These are phyloP conservation scores for Ommatoiulus sabulosus DNA, from an alignment of 2,888 invertebrate species.

Conservation along the genomic window DNA sequence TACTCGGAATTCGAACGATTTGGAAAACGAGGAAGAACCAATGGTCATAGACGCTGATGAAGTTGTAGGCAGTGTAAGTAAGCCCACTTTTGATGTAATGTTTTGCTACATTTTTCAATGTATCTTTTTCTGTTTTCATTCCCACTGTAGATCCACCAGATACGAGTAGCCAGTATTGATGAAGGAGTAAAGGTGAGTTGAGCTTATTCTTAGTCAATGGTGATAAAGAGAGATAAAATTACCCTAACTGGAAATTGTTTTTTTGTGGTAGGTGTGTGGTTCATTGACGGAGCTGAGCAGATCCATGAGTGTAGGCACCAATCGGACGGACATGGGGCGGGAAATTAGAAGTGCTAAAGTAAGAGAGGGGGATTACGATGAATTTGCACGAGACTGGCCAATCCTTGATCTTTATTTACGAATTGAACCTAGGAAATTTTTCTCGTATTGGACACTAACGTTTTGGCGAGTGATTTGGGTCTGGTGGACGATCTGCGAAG, in stretches of 20 bases:
- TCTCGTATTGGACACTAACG: conserved; percentile 68
- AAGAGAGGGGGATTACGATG: background rate
- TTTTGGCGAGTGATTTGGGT: conserved; percentile 67
- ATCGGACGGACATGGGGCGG: background rate
- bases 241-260: background rate
- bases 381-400: background rate
- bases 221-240: background rate
- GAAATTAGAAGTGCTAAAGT: background rate
- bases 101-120: too few relatives aligned
- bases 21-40: conserved; percentile 1
- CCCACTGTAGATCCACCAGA: background rate
- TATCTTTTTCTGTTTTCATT: background rate
- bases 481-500: conserved; percentile 65
- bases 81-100: background rate
- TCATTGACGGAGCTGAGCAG: background rate
- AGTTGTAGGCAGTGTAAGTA: background rate
- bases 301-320: background rate
- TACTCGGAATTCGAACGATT: background rate
- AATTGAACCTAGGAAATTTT: conserved; percentile 49
- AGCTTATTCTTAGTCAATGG: background rate
- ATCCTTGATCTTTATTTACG: background rate
- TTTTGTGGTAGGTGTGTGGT: background rate
- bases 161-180: background rate
- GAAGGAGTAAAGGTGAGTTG: background rate
- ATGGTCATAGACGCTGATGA: background rate